These are phyloP conservation scores for Metopia argyrocephala DNA, from an alignment of 2,888 invertebrate species.

Conservation along the genomic window DNA sequence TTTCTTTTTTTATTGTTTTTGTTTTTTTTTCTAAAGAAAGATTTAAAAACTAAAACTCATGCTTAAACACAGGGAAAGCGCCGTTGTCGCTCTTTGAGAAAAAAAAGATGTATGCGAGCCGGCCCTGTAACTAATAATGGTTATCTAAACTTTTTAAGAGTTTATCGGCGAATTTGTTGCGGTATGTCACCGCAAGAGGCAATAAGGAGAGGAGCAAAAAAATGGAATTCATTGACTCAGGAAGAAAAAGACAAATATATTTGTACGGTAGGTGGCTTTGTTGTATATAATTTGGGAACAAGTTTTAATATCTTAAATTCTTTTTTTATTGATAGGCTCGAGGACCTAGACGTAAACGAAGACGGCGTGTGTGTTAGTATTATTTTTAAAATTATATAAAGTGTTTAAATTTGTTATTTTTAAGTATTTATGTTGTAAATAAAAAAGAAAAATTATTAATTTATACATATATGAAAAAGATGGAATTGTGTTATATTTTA, in stretches of 20 bases:
- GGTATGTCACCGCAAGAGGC: slow-evolving; percentile 44
- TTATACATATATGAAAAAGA: no score
- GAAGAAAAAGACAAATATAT: slow-evolving; percentile 54
- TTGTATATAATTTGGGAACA: no score
- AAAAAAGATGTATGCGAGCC: slow-evolving; percentile 59
- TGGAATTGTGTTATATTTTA: no score
- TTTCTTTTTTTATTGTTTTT: no score
- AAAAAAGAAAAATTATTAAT: no score
- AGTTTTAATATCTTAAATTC: no score
- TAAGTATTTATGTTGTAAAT: no score
- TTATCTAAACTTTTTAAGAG: slow-evolving; percentile 61
- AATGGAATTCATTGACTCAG: slow-evolving; percentile 53
- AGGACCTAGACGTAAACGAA: neutral
- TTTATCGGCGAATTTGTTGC: slow-evolving; percentile 44
- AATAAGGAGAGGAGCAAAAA: slow-evolving; percentile 51
- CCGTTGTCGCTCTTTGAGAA: neutral
- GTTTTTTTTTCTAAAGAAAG: no score
- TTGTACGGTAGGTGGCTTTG: slow-evolving; percentile 62
- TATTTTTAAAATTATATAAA: no score
- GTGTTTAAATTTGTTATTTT: no score
- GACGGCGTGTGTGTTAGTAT: neutral
- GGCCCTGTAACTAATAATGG: slow-evolving; percentile 51
- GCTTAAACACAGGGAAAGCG: neutral
- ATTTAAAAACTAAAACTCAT: no score
- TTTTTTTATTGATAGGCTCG: neutral